A percentile compares a stretch with the other conserved stretches of the same genome.
Evolutionary conservation across 2,797 vertebrate genomes (phyloP).

Genomic region (Amphiprion clarkii): DNA sequence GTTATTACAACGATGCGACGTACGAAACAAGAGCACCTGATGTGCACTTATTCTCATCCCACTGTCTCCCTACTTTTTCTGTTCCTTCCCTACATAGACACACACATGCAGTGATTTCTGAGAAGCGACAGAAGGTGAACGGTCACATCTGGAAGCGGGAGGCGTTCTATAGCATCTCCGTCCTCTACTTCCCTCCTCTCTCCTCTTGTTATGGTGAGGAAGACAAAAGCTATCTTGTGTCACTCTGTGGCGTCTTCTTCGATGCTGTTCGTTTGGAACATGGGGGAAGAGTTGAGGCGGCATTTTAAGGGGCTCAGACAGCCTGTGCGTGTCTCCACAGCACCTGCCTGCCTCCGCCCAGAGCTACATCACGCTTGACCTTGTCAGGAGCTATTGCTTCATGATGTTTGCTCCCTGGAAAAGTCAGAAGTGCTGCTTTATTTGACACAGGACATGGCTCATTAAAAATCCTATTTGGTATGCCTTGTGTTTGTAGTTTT

Average conservation of each 20-base stretch:
- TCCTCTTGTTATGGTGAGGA: slow-evolving; percentile 18
- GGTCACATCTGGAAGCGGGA: slow-evolving; percentile 49
- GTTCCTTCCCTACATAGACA: background rate
- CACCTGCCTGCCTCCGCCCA: slow-evolving; percentile 35
- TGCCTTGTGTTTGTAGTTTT: slow-evolving; percentile 43
- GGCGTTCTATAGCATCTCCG: slow-evolving; percentile 17
- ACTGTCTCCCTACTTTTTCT: slow-evolving; percentile 3
- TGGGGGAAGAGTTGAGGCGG: slow-evolving; percentile 47
- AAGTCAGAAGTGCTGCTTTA: slow-evolving; percentile 54
- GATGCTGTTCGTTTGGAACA: slow-evolving; percentile 46
- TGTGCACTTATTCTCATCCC: slow-evolving; percentile 30
- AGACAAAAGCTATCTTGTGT: slow-evolving; percentile 34
- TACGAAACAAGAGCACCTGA: slow-evolving; percentile 40
- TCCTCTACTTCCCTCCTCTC: background rate
- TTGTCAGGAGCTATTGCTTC: slow-evolving; percentile 63
- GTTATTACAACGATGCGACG: slow-evolving; percentile 37
- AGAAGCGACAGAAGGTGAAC: slow-evolving; percentile 41
- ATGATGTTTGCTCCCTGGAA: slow-evolving; percentile 47
- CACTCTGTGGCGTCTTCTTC: slow-evolving; percentile 41
- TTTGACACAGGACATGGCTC: slow-evolving; percentile 40
- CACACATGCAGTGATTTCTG: slow-evolving; percentile 34
- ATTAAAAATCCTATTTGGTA: slow-evolving; percentile 54
- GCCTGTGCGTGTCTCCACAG: slow-evolving; percentile 24
- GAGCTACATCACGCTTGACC: slow-evolving; percentile 57
- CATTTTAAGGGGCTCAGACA: slow-evolving; percentile 51